Conservation (phyloP, 2,888 invertebrate species). For the Torymus texanus region DNA sequence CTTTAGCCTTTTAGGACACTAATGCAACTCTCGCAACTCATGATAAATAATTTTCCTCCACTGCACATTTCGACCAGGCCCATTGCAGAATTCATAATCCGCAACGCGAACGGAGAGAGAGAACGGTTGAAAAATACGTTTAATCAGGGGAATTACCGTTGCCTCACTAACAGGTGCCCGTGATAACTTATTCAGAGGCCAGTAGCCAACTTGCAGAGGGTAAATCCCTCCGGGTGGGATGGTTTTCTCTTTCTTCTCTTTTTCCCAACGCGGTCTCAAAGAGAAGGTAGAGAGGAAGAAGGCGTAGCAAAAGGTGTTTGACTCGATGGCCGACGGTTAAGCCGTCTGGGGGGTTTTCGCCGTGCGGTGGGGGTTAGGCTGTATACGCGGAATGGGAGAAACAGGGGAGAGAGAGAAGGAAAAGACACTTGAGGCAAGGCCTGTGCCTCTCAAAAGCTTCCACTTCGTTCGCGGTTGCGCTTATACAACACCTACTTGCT, state of each 20-base stretch:
- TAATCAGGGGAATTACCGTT: slow-evolving; percentile 55
- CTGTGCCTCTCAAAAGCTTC: slow-evolving; percentile 5
- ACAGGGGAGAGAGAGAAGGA: not conserved
- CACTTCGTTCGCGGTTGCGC: not conserved
- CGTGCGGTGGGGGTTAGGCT: not conserved
- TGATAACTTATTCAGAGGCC: slow-evolving; percentile 53
- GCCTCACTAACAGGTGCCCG: slow-evolving; percentile 51
- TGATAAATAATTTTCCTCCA: slow-evolving; percentile 44
- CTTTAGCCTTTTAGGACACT: slow-evolving; percentile 30
- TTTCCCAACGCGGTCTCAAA: too few species aligned
- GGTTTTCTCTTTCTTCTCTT: too few species aligned
- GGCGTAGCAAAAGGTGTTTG: slow-evolving; percentile 46
- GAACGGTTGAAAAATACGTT: slow-evolving; percentile 52
- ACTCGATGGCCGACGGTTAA: slow-evolving; percentile 52
- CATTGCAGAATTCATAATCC: slow-evolving; percentile 40
- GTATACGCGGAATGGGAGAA: slow-evolving; percentile 2
- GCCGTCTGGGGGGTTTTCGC: slow-evolving; percentile 30
- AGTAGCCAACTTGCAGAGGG: not conserved
- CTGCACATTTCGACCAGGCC: slow-evolving; percentile 3
- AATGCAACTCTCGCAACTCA: slow-evolving; percentile 22
- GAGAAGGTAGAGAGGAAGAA: too few species aligned
- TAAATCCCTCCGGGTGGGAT: slow-evolving; percentile 21
- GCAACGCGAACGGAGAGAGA: slow-evolving; percentile 4
- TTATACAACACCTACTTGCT: too few species aligned
- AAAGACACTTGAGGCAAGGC: slow-evolving; percentile 26